A percentile compares a stretch with the other conserved stretches of the same genome.
phyloP scores from a whole-genome alignment of 1,140 invertebrate species.

The Vollenhovia emeryi region DNA sequence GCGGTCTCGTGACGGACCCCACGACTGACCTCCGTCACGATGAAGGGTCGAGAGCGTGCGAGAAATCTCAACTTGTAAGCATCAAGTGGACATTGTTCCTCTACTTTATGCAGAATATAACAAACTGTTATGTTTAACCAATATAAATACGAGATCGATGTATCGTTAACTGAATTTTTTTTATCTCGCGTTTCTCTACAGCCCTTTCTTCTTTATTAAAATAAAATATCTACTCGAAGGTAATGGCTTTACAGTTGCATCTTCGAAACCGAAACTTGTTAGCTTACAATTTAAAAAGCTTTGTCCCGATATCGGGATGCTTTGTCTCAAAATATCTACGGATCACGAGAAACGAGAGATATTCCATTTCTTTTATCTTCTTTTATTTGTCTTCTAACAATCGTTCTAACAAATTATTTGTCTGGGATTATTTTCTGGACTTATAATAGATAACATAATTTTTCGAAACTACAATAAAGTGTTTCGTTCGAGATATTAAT shows the following conservation, averaged over 20 bases:
- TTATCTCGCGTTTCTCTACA: background rate
- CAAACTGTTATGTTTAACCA: background rate
- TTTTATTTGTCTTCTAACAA: background rate
- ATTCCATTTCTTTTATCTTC: background rate
- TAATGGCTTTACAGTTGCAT: background rate
- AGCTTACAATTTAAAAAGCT: background rate
- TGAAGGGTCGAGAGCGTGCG: slow-evolving; percentile 29
- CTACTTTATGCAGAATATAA: background rate
- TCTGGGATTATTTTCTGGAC: background rate
- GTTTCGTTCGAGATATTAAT: background rate
- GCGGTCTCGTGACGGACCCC: slow-evolving; percentile 15
- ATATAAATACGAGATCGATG: background rate
- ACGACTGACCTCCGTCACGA: slow-evolving; percentile 24
- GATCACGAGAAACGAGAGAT: background rate
- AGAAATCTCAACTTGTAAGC: slow-evolving; percentile 33
- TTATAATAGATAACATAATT: background rate
- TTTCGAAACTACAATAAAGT: background rate
- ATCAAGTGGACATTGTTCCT: background rate
- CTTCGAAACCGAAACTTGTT: background rate
- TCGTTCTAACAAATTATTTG: too few relatives aligned
- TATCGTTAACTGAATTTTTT: background rate
- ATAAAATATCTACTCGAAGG: background rate
- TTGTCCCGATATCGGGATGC: background rate
- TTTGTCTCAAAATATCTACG: background rate
- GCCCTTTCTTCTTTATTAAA: background rate